Evolutionary conservation across 2,113 vertebrate genomes (phyloP), one percentile per base, ranked within the genome.

Genomic region (Xiphorhynchus elegans): DNA sequence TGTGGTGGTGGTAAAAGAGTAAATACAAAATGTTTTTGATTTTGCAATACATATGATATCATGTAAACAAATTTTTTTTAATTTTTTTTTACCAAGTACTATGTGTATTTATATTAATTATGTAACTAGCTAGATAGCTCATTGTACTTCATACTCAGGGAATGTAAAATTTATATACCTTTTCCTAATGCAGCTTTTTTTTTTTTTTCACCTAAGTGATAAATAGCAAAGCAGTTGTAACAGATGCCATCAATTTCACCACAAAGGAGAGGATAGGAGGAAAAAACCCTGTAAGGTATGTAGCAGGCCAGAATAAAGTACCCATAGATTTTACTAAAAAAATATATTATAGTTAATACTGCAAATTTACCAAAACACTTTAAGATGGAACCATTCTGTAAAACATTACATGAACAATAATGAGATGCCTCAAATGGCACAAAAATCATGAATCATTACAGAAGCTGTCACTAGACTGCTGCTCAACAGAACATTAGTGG

Each of bases 161-260:
- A 68, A 63, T 56, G 13, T 0, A 92, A 64, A 86, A 69, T 42
- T 9, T 35, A 70, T 12, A 9, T 24, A 46, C 3, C 1, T 53
- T 70, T 64, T 62, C 46, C 39, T 58, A 59, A 59, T 33, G 3
- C 6, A 74, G 16, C 0, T 20, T 46, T 0, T 23, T 40, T 0
- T 17, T 40, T 63, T 67, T 52, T 18, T 53, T 50, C 37, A 46
- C 11, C 3, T 10, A 53, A 83, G 4, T 26, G 17, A 23, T 46
- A 87, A 70, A 53, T 4, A 53, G 6, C 49, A 83, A 68, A 58
- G 7, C 1, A 1, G 5, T 39, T 50, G 11, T 44, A 73, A 69
- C 9, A 66, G 12, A 10, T 84, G 28, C 3, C 26, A 40, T 29
- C 44, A 77, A 13, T 37, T 31, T 63, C 10, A 73, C 7, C 7